Conservation (phyloP, 2,113 vertebrate species). For the Python bivittatus region DNA sequence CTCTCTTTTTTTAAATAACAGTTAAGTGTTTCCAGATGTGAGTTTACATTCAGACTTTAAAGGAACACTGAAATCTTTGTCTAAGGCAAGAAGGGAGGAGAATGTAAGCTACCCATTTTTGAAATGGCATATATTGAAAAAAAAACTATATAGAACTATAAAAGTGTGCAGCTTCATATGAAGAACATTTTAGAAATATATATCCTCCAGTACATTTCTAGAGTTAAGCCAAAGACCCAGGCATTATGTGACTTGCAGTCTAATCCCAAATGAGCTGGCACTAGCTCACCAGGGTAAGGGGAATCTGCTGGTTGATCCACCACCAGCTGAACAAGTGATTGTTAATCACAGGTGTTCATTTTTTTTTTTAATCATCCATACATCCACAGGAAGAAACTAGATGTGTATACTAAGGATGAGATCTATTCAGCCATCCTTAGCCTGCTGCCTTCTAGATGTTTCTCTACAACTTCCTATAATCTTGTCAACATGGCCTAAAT, state of each 20-base stretch:
- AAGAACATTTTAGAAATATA: neutral
- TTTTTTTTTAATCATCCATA: neutral
- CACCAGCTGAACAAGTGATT: too few species aligned
- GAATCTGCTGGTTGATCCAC: too few species aligned
- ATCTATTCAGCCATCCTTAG: neutral
- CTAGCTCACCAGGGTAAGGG: neutral
- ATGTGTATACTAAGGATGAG: neutral
- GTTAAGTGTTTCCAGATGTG: constrained; percentile 33
- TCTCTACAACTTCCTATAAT: neutral
- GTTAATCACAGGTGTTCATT: neutral
- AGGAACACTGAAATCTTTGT: constrained; percentile 29
- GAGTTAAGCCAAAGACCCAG: neutral
- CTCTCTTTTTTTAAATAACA: neutral
- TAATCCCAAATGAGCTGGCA: neutral
- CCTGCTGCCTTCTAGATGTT: neutral
- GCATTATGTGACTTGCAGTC: neutral
- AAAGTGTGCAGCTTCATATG: neutral
- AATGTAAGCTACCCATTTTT: neutral
- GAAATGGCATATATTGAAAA: neutral
- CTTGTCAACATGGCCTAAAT: too few species aligned
- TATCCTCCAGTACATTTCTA: neutral
- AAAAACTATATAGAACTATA: neutral
- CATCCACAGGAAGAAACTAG: neutral
- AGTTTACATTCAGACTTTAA: constrained; percentile 26
- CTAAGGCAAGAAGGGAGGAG: neutral